Percentiles rank a stretch among this genome's conserved stretches.
Conservation (phyloP, 2,888 invertebrate species). For the Melipona bicolor region DNA sequence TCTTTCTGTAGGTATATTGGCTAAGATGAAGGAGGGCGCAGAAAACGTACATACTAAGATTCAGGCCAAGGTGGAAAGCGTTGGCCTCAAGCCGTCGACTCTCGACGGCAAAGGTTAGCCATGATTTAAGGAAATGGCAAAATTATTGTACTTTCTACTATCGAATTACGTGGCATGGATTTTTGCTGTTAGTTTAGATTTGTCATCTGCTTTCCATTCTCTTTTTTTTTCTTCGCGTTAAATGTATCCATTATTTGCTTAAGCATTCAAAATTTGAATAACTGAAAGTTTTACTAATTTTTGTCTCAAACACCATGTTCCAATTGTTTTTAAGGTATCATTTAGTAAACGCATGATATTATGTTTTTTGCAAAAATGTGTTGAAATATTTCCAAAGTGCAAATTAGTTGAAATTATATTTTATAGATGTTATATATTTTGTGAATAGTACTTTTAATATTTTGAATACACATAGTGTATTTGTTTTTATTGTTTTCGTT, state of each 20-base stretch:
- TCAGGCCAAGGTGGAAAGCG: slow-evolving; percentile 96
- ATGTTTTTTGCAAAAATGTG: background rate
- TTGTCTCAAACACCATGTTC: background rate
- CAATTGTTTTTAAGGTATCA: slow-evolving; percentile 16
- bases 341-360: background rate
- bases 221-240: slow-evolving; percentile 14
- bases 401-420: background rate
- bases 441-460: background rate
- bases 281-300: slow-evolving; percentile 20
- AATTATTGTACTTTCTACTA: slow-evolving; percentile 46
- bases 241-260: slow-evolving; percentile 19
- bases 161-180: slow-evolving; percentile 68
- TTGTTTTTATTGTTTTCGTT: background rate
- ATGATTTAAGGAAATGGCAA: slow-evolving; percentile 56
- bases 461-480: background rate
- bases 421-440: background rate
- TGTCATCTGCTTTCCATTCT: slow-evolving; percentile 45
- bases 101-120: slow-evolving; percentile 84
- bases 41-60: slow-evolving; percentile 97
- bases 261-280: background rate
- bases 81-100: slow-evolving; percentile 85
- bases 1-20: slow-evolving; percentile 90
- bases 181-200: slow-evolving; percentile 59
- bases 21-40: slow-evolving; percentile 98
- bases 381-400: background rate